Conservation (phyloP, 2,113 vertebrate genomes). For the Scytalopus superciliaris region DNA sequence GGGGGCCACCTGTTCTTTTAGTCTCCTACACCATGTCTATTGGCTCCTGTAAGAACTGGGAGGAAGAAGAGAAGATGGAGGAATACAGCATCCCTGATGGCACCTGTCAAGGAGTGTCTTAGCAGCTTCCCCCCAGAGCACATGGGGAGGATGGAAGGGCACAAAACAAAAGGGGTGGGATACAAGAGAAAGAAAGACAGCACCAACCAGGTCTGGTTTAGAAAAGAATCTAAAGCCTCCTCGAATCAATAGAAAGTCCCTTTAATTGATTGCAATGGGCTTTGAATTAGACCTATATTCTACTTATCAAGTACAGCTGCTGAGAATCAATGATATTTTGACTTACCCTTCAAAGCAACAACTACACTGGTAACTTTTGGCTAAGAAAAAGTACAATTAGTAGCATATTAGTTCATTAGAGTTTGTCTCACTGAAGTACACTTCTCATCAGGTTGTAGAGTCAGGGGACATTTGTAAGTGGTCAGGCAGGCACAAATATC, state of each 20-base stretch:
- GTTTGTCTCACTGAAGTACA: not conserved
- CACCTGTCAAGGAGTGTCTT: not conserved
- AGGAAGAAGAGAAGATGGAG: not conserved
- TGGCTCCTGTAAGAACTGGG: not conserved
- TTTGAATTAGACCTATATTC: constrained; percentile 25
- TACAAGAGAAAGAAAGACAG: not conserved
- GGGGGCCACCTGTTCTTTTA: not conserved
- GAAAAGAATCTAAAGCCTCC: not conserved
- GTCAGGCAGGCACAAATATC: not conserved
- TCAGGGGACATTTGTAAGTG: not conserved
- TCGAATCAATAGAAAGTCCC: not conserved
- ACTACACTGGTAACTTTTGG: not conserved
- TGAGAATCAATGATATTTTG: constrained; percentile 49
- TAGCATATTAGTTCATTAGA: not conserved
- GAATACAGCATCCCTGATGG: not conserved
- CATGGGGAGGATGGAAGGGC: not conserved
- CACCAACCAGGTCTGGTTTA: not conserved
- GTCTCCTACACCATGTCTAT: not conserved
- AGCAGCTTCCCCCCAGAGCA: not conserved
- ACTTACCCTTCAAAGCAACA: constrained; percentile 17
- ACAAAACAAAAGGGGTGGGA: not conserved
- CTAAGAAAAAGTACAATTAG: not conserved
- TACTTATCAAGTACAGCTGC: constrained; percentile 28
- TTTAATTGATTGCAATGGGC: constrained; percentile 32
- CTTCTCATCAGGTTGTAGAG: not conserved